phyloP scores from a whole-genome alignment of 2,113 vertebrate genomes.

The Podocnemis expansa region DNA sequence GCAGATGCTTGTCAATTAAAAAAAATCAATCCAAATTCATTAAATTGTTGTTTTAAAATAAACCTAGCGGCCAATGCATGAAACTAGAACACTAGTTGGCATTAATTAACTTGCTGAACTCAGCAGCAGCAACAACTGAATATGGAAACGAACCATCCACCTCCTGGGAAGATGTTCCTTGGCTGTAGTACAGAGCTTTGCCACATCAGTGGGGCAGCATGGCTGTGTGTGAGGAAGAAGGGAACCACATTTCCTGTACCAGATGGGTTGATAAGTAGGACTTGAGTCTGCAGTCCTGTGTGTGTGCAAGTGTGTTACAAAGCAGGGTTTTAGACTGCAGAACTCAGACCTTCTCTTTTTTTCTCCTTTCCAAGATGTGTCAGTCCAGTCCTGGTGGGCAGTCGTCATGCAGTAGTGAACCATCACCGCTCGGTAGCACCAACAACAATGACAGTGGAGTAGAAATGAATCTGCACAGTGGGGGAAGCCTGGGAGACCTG shows the following conservation, averaged over 20 bases:
- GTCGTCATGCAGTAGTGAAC: conserved; percentile 98
- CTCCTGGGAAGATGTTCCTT: not conserved
- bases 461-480: conserved; percentile 95
- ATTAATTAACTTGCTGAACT: not conserved
- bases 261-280: not conserved
- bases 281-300: not conserved
- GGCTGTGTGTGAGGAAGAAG: not conserved
- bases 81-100: not conserved
- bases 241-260: not conserved
- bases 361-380: conserved; percentile 84
- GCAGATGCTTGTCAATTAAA: not conserved
- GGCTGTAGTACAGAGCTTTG: not conserved
- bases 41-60: not conserved
- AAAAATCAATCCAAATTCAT: not conserved
- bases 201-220: not conserved
- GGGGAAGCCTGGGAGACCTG: conserved; percentile 97
- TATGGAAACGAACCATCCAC: not conserved
- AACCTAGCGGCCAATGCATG: not conserved
- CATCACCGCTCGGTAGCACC: conserved; percentile 93
- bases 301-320: not conserved
- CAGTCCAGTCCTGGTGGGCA: conserved; percentile 98
- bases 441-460: conserved; percentile 98
- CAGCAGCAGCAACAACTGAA: not conserved
- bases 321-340: not conserved
- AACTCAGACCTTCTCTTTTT: not conserved